Percentiles rank a stretch among this genome's conserved stretches.
Evolutionary conservation across 2,888 invertebrate species (phyloP).

Genomic region (Dorcus hopei): DNA sequence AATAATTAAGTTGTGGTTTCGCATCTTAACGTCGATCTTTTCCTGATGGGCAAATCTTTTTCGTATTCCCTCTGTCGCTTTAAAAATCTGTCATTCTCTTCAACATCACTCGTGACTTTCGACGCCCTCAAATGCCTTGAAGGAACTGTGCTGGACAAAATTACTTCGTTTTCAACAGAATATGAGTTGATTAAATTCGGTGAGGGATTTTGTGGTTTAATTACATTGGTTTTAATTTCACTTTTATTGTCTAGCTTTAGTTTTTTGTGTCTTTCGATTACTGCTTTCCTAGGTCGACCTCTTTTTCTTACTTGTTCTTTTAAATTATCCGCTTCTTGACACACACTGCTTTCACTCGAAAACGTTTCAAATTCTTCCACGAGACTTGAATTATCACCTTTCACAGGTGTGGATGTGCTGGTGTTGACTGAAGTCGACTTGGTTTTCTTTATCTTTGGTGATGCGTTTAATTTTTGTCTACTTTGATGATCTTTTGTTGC

Average conservation of each 20-base stretch:
- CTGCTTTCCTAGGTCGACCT: constrained; percentile 6
- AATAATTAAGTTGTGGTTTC: constrained; percentile 22
- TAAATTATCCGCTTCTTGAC: background rate
- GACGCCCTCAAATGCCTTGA: constrained; percentile 26
- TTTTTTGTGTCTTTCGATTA: constrained; percentile 10
- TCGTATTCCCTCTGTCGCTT: constrained; percentile 25
- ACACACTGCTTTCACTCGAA: background rate
- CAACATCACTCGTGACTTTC: constrained; percentile 17
- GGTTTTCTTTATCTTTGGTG: constrained; percentile 2
- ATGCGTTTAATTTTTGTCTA: constrained; percentile 12
- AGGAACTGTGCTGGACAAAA: constrained; percentile 23
- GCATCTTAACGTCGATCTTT: constrained; percentile 26
- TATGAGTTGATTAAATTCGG: constrained; percentile 10
- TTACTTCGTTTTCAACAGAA: constrained; percentile 22
- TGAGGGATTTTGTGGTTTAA: constrained; percentile 10
- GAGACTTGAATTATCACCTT: constrained; percentile 1
- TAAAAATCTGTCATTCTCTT: constrained; percentile 21
- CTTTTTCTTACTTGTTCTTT: background rate
- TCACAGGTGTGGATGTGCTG: constrained; percentile 20
- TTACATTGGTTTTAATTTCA: background rate
- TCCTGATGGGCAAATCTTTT: constrained; percentile 29
- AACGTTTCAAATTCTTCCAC: background rate
- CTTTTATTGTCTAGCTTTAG: constrained; percentile 10
- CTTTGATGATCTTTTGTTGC: constrained; percentile 4
- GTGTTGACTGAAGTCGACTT: constrained; percentile 1